These are phyloP conservation scores for Cettia cetti DNA, from an alignment of 2,113 vertebrate species.

Conservation along the genomic window DNA sequence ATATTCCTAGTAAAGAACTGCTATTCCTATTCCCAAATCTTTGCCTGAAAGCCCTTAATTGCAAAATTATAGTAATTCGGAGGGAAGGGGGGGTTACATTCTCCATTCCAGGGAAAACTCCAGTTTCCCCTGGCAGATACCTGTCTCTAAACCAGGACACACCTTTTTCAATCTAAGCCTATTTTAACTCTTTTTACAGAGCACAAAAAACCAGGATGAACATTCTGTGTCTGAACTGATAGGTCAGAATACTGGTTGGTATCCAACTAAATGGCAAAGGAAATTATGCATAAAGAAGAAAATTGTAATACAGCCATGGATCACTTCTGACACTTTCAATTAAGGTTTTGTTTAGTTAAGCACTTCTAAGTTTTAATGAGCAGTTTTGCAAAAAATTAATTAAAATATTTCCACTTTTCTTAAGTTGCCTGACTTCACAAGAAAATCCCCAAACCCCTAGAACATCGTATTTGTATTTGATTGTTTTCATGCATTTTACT, in stretches of 20 bases:
- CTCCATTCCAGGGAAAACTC: too few relatives aligned
- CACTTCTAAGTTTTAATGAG: constrained; percentile 58
- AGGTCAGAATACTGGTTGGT: constrained; percentile 4
- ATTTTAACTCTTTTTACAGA: neutral
- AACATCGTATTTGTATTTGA: neutral
- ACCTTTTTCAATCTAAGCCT: neutral
- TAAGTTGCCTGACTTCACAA: neutral
- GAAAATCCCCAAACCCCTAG: neutral
- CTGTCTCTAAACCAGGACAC: too few relatives aligned
- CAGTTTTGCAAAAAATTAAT: constrained; percentile 25
- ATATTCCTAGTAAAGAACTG: too few relatives aligned
- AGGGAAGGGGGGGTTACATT: too few relatives aligned
- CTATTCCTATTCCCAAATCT: too few relatives aligned
- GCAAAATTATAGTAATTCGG: too few relatives aligned
- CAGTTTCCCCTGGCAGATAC: too few relatives aligned
- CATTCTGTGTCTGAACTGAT: neutral
- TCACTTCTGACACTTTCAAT: constrained; percentile 65
- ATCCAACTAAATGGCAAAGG: constrained; percentile 55
- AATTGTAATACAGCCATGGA: constrained; percentile 46
- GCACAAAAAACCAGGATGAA: neutral
- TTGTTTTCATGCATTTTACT: neutral
- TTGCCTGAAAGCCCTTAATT: too few relatives aligned
- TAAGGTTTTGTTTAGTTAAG: constrained; percentile 69
- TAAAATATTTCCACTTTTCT: constrained; percentile 13
- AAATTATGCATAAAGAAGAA: constrained; percentile 61